These are phyloP conservation scores for Cyprinodon brontotheroides DNA, from an alignment of 2,113 vertebrate species.

Conservation along the genomic window DNA sequence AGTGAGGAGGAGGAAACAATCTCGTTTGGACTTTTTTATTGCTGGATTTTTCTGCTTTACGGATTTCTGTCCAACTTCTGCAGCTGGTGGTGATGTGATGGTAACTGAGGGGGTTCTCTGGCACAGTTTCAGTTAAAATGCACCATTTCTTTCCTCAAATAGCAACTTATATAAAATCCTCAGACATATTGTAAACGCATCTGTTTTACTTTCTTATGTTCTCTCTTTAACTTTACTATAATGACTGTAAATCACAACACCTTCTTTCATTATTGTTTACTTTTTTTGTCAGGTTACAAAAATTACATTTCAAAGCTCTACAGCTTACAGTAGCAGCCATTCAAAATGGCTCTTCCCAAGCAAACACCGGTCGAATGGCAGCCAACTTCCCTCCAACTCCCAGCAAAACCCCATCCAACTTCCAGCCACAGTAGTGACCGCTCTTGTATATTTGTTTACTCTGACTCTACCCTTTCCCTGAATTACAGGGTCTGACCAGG, in stretches of 20 bases:
- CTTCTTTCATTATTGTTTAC: neutral
- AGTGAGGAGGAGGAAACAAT: neutral
- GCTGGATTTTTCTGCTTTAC: neutral
- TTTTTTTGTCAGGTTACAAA: neutral
- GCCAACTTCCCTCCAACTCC: too few species aligned
- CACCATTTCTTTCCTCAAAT: neutral
- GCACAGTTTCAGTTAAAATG: neutral
- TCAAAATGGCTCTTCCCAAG: too few species aligned
- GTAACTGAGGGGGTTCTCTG: neutral
- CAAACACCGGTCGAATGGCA: too few species aligned
- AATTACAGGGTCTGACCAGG: too few species aligned
- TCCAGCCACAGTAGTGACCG: too few species aligned
- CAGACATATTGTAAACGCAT: neutral
- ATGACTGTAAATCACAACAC: neutral
- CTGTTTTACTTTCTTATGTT: neutral
- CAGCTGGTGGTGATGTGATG: neutral
- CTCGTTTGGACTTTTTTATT: slow-evolving; percentile 3
- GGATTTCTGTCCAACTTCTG: neutral
- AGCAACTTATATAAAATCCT: neutral
- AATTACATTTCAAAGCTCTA: neutral
- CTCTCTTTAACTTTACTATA: neutral
- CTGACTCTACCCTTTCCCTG: too few species aligned
- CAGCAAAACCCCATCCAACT: too few species aligned
- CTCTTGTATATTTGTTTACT: too few species aligned
- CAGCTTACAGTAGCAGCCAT: neutral